A percentile compares a stretch with the other conserved stretches of the same genome.
Conservation (phyloP, 2,888 invertebrate species). For the Drosophila borealis region DNA sequence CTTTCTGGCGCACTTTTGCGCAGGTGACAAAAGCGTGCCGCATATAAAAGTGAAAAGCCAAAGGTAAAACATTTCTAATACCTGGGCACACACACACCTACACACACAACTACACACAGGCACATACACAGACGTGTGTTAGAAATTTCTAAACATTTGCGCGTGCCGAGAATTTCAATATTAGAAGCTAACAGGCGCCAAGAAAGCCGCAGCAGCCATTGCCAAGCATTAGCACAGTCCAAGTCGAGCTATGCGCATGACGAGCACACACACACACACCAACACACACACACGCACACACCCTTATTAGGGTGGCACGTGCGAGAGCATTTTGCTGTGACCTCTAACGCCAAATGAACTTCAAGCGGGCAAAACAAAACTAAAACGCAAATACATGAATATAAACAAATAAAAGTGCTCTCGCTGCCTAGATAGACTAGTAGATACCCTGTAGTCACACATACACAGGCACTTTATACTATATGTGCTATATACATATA, state of each 20-base stretch:
- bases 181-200: conserved; percentile 82
- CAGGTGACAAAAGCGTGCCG: conserved; percentile 50
- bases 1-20: conserved; percentile 48
- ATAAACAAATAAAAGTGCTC: not conserved
- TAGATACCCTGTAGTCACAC: not conserved
- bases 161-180: conserved; percentile 83
- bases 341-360: conserved; percentile 53
- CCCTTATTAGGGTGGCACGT: conserved; percentile 25
- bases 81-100: conserved; percentile 29
- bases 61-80: conserved; percentile 61
- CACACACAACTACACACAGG: conserved; percentile 9
- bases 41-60: conserved; percentile 14
- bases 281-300: conserved; percentile 2
- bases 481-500: no score
- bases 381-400: conserved; percentile 28
- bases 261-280: conserved; percentile 26
- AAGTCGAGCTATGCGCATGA: conserved; percentile 59
- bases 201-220: conserved; percentile 53
- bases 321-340: conserved; percentile 37
- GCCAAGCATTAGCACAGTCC: conserved; percentile 79
- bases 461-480: not conserved
- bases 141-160: conserved; percentile 81
- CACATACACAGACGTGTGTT: conserved; percentile 39
- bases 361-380: conserved; percentile 41
- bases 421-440: not conserved